Percentiles rank a stretch among this genome's conserved stretches.
Conservation (phyloP, 2,113 vertebrate genomes). For the Himantopus leucocephalus region DNA sequence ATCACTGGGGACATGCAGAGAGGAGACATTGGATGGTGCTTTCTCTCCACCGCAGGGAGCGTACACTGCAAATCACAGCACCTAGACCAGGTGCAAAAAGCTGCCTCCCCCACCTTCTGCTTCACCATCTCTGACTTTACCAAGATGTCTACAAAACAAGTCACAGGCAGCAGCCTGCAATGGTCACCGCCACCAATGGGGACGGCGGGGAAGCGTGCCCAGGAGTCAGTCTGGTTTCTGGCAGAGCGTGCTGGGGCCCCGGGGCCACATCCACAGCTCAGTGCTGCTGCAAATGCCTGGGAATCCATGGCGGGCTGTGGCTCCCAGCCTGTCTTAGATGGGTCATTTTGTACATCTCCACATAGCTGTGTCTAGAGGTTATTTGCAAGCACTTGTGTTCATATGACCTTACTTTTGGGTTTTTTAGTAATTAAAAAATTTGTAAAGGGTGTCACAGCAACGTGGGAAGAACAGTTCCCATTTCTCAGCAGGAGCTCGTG, state of each 20-base stretch:
- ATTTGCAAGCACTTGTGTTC: neutral
- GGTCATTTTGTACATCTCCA: neutral
- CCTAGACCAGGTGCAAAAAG: neutral
- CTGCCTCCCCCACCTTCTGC: neutral
- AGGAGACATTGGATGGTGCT: accelerated
- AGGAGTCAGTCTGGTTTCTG: neutral
- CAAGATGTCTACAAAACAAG: neutral
- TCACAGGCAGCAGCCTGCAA: neutral
- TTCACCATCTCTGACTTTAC: neutral
- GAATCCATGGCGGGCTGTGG: neutral
- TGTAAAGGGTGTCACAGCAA: neutral
- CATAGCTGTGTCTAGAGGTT: neutral
- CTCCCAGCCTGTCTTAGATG: neutral
- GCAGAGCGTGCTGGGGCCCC: accelerated
- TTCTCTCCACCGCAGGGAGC: neutral
- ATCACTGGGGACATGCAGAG: neutral
- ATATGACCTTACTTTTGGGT: neutral
- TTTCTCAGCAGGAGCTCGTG: neutral
- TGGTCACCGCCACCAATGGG: neutral
- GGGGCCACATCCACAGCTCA: neutral
- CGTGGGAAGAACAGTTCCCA: accelerated
- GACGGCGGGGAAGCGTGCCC: accelerated
- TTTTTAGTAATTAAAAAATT: neutral
- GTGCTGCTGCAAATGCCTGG: neutral
- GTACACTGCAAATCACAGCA: neutral